Conservation (phyloP, 2,797 vertebrate genomes). For the Mallotus villosus region DNA sequence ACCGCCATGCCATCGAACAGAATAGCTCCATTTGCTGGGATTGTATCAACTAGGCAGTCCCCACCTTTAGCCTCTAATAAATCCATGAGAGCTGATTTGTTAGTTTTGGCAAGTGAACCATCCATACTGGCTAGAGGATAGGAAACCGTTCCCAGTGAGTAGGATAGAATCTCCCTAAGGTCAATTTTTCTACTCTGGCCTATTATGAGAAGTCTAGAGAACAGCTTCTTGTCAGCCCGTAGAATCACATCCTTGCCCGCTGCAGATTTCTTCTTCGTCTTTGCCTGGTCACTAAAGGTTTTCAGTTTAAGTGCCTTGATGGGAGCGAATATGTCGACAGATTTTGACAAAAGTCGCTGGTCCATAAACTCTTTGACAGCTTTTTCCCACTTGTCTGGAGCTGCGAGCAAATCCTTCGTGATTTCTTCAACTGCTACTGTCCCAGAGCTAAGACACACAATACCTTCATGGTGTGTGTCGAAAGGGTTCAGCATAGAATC, state of each 20-base stretch:
- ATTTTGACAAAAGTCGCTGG: slow-evolving; percentile 16
- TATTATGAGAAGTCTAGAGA: slow-evolving; percentile 22
- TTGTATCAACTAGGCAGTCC: too few relatives aligned
- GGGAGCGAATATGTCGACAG: slow-evolving; percentile 31
- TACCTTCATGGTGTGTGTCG: slow-evolving; percentile 32
- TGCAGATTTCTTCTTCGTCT: slow-evolving; percentile 33
- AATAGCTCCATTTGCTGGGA: too few relatives aligned
- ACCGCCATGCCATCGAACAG: too few relatives aligned
- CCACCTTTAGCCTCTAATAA: too few relatives aligned
- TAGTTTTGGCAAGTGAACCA: slow-evolving; percentile 31
- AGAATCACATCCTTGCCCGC: slow-evolving; percentile 41
- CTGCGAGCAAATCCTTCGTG: not conserved
- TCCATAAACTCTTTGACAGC: slow-evolving; percentile 29
- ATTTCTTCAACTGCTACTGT: slow-evolving; percentile 29
- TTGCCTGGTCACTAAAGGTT: slow-evolving; percentile 38
- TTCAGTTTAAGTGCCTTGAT: slow-evolving; percentile 36
- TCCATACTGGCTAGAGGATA: slow-evolving; percentile 32
- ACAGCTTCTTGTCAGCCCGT: slow-evolving; percentile 29
- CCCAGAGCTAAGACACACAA: slow-evolving; percentile 34
- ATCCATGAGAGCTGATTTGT: slow-evolving; percentile 6
- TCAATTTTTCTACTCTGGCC: slow-evolving; percentile 32
- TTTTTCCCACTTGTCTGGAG: slow-evolving; percentile 7
- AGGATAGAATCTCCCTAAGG: slow-evolving; percentile 26
- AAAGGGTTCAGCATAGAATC: slow-evolving; percentile 41
- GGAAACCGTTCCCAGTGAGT: too few relatives aligned